Evolutionary conservation across 2,888 invertebrate species (phyloP).

Genomic region (Podotricha telesiphe): DNA sequence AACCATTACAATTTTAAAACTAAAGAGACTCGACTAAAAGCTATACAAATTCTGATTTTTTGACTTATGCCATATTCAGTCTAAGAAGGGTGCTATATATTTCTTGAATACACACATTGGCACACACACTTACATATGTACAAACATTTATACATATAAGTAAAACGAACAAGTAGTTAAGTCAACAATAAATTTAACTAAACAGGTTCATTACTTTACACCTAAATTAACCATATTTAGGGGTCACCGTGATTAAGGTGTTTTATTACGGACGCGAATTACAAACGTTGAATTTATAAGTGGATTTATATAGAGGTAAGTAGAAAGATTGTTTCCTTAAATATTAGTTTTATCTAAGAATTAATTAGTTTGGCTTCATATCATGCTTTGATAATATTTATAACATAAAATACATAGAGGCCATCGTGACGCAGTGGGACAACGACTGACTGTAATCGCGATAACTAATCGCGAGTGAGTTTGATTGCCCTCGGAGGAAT

Average conservation of each 20-base stretch:
- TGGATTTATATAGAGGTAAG: not conserved
- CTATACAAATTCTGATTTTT: no score
- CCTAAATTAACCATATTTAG: constrained; percentile 29
- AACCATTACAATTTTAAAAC: no score
- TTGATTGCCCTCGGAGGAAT: no score
- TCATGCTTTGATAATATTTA: no score
- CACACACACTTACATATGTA: no score
- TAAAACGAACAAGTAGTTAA: not conserved
- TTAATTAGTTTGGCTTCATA: not conserved
- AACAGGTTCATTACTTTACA: constrained; percentile 29
- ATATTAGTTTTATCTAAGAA: not conserved
- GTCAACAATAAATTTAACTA: constrained; percentile 24
- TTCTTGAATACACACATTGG: not conserved
- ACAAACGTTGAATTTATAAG: constrained; percentile 42
- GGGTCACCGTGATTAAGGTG: constrained; percentile 29
- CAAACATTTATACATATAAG: not conserved
- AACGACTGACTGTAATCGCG: no score
- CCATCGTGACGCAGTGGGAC: no score
- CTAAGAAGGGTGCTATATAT: no score
- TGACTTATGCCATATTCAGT: no score
- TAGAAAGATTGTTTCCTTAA: not conserved
- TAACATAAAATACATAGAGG: no score
- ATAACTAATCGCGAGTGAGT: no score
- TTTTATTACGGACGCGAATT: constrained; percentile 57
- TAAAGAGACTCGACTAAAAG: no score